phyloP scores from a whole-genome alignment of 2,888 invertebrate species.

The Eilema sororculum region DNA sequence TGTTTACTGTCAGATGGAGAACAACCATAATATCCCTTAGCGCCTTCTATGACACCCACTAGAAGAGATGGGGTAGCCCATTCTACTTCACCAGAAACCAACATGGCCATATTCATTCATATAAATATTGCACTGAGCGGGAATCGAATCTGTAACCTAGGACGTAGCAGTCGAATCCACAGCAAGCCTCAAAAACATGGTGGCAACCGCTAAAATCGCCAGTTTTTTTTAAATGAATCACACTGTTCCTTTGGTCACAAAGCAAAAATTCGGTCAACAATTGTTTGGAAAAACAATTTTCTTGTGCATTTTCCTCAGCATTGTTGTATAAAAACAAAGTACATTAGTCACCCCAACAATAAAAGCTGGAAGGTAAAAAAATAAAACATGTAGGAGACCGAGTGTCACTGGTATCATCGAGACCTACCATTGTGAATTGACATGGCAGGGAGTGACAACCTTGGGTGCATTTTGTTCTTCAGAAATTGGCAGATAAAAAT shows the following conservation, averaged over 20 bases:
- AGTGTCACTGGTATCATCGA: conserved; percentile 66
- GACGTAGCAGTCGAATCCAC: no score
- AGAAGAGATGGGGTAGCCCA: no score
- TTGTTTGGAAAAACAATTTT: conserved; percentile 22
- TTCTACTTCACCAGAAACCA: no score
- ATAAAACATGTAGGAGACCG: conserved; percentile 70
- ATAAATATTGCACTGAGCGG: no score
- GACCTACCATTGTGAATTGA: conserved; percentile 54
- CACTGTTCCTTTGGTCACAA: not conserved
- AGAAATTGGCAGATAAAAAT: not conserved
- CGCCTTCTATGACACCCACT: no score
- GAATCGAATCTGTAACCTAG: no score
- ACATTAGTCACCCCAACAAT: conserved; percentile 67
- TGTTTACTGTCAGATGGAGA: no score
- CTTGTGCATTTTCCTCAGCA: conserved; percentile 37
- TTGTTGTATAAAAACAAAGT: conserved; percentile 52
- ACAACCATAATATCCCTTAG: no score
- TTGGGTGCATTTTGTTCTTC: conserved; percentile 7
- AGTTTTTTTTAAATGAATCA: not conserved
- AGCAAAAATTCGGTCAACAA: conserved; percentile 19
- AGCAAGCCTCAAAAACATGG: not conserved
- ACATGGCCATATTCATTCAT: no score
- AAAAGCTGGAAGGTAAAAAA: conserved; percentile 65
- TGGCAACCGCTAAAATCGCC: no score
- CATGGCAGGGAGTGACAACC: conserved; percentile 30